These are phyloP conservation scores for Drosophila melanosoma DNA, from an alignment of 2,888 invertebrate genomes.

Conservation along the genomic window DNA sequence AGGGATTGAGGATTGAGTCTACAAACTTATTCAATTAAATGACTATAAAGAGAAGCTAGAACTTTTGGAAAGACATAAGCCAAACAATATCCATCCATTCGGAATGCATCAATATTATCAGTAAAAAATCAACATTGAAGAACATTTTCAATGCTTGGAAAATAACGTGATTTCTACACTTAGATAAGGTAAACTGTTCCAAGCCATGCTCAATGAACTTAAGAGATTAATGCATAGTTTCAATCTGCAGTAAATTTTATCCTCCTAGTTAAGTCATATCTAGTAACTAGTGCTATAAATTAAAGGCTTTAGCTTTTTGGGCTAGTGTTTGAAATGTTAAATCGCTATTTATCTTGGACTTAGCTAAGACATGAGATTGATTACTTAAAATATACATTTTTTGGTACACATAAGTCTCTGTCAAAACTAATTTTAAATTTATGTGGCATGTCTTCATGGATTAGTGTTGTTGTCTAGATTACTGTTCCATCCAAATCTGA, in stretches of 20 bases:
- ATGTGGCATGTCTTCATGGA: neutral
- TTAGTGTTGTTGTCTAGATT: neutral
- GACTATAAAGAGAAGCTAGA: neutral
- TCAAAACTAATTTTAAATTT: neutral
- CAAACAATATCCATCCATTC: neutral
- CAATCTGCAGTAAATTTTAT: neutral
- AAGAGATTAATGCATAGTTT: neutral
- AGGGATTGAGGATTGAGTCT: neutral
- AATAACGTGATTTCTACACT: neutral
- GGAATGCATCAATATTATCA: neutral
- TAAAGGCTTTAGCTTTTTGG: neutral
- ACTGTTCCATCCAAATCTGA: neutral
- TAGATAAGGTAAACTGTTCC: neutral
- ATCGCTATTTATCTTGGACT: neutral
- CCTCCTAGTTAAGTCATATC: neutral
- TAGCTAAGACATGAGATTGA: neutral
- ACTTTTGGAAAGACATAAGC: neutral
- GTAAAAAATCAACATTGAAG: neutral
- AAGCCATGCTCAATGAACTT: neutral
- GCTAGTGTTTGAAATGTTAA: neutral
- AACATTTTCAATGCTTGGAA: neutral
- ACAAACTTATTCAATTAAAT: slow-evolving; percentile 1
- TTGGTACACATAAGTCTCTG: neutral
- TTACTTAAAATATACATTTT: neutral
- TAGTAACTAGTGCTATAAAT: neutral